Percentiles rank a stretch among this genome's conserved stretches.
Evolutionary conservation across 2,113 vertebrate genomes (phyloP).

Genomic region (Pachycephala philippinensis): DNA sequence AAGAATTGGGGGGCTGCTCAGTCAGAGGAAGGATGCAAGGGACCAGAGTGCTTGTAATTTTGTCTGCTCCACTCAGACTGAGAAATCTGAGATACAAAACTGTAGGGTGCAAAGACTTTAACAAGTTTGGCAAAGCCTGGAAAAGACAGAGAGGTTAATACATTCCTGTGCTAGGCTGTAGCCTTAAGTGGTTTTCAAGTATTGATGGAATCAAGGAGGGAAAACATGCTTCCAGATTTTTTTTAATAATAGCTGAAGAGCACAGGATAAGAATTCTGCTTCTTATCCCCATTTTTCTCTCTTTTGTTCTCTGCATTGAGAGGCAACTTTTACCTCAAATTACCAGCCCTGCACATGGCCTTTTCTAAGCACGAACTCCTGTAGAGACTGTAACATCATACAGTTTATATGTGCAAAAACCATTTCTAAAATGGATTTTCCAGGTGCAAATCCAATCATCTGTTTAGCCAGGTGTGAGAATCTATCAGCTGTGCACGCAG

Average conservation of each 20-base stretch:
- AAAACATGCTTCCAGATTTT: background rate
- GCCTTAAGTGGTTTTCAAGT: background rate
- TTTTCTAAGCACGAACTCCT: background rate
- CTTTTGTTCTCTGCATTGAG: background rate
- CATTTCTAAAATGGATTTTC: background rate
- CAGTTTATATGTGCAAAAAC: background rate
- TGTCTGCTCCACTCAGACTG: background rate
- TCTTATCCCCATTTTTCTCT: background rate
- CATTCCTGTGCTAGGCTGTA: background rate
- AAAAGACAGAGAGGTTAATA: background rate
- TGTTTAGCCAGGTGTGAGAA: conserved; percentile 43
- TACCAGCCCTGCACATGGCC: background rate
- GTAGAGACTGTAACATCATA: background rate
- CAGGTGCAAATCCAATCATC: conserved; percentile 18
- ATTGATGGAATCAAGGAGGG: background rate
- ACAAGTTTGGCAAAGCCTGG: background rate
- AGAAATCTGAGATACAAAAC: background rate
- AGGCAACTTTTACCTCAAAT: background rate
- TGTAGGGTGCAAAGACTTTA: background rate
- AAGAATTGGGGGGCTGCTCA: background rate
- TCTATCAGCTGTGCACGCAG: background rate
- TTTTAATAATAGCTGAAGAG: background rate
- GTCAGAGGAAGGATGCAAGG: background rate
- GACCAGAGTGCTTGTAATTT: background rate
- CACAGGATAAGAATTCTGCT: background rate